Evolutionary conservation across 2,888 invertebrate species (phyloP).

Genomic region (Himalopsyche japonica): DNA sequence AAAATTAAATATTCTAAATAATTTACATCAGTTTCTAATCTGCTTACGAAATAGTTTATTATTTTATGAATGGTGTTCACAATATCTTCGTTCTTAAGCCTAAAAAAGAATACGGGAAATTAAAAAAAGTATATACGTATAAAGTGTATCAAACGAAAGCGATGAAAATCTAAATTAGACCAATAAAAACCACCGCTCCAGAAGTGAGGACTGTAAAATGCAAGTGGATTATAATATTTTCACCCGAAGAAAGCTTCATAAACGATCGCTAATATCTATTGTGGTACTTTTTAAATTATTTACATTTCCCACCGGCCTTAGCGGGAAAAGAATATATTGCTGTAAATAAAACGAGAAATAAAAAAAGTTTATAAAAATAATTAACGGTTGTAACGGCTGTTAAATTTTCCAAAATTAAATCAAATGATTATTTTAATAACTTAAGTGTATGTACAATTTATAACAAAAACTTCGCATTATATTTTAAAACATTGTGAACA

Average conservation of each 20-base stretch:
- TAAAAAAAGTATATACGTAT: background rate
- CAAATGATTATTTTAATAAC: background rate
- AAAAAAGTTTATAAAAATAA: background rate
- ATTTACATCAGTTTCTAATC: background rate
- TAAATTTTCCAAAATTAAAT: background rate
- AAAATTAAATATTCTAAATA: background rate
- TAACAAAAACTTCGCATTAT: background rate
- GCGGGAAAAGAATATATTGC: background rate
- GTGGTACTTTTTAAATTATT: background rate
- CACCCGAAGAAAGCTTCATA: background rate
- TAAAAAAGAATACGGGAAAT: background rate
- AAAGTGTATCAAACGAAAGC: background rate
- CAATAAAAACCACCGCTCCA: background rate
- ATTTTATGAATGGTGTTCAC: constrained; percentile 28
- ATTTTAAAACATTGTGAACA: background rate
- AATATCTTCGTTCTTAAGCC: constrained; percentile 20
- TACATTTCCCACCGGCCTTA: background rate
- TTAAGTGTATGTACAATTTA: background rate
- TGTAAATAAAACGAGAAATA: background rate
- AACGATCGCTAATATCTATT: background rate
- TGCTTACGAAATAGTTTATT: background rate
- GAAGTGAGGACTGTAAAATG: background rate
- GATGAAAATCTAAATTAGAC: background rate
- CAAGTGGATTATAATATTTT: background rate
- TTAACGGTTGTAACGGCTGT: background rate